Evolutionary conservation across 2,888 invertebrate species (phyloP).

Genomic region (Tubulanus polymorphus): DNA sequence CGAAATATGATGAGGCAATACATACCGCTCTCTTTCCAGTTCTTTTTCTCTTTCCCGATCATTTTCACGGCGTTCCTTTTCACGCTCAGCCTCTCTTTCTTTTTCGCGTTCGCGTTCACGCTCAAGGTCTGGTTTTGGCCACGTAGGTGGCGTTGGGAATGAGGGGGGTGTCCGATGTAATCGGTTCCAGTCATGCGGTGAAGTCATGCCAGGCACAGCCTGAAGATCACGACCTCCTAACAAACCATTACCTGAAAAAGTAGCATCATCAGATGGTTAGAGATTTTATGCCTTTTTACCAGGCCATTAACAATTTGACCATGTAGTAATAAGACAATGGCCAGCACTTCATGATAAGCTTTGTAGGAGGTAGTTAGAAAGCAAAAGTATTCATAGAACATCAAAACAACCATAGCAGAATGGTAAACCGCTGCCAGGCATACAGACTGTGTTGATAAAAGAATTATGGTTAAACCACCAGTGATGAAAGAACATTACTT

Average conservation of each 20-base stretch:
- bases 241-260: slow-evolving; percentile 21
- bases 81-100: slow-evolving; percentile 27
- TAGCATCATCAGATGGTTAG: too few species aligned
- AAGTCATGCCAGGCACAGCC: slow-evolving; percentile 25
- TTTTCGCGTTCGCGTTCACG: slow-evolving; percentile 16
- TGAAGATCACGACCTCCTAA: slow-evolving; percentile 9
- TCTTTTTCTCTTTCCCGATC: slow-evolving; percentile 28
- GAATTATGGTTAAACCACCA: too few species aligned
- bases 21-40: slow-evolving; percentile 18
- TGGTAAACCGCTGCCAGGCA: too few species aligned
- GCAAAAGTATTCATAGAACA: too few species aligned
- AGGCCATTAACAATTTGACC: too few species aligned
- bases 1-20: not conserved
- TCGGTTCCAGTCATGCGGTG: slow-evolving; percentile 43
- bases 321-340: too few species aligned
- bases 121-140: slow-evolving; percentile 26
- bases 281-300: too few species aligned
- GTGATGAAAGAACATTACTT: too few species aligned
- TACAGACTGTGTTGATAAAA: too few species aligned
- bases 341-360: too few species aligned
- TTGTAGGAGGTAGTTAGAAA: too few species aligned
- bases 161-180: slow-evolving; percentile 44
- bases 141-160: slow-evolving; percentile 35
- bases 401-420: too few species aligned
- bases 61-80: slow-evolving; percentile 19